phyloP scores from a whole-genome alignment of 2,888 invertebrate species.

The Gortyna flavago region DNA sequence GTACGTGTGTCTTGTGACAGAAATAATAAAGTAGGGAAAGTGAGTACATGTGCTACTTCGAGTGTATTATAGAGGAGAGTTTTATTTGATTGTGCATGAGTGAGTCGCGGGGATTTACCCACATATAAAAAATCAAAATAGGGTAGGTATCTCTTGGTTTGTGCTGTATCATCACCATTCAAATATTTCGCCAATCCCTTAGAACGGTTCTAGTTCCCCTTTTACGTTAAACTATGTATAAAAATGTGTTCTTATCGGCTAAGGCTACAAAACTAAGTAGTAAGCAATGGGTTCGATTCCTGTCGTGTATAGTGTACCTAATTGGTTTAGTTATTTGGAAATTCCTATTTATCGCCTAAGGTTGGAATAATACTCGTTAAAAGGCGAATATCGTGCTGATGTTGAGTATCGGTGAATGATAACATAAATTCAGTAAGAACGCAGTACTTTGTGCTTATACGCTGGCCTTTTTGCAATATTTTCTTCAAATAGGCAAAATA shows the following conservation, averaged over 20 bases:
- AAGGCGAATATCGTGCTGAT: background rate
- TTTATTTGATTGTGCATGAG: constrained; percentile 35
- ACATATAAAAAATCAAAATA: constrained; percentile 5
- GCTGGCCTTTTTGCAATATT: background rate
- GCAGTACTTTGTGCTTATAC: no score
- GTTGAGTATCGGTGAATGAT: background rate
- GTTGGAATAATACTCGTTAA: background rate
- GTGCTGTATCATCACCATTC: background rate
- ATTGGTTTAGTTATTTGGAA: background rate
- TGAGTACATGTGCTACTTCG: background rate
- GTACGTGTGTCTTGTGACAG: constrained; percentile 24
- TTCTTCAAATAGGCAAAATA: background rate
- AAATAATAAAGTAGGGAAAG: constrained; percentile 22
- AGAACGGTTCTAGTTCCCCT: background rate
- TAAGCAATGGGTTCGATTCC: background rate
- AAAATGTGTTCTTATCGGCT: background rate
- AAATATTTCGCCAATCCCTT: background rate
- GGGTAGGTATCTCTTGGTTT: background rate
- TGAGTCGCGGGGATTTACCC: background rate
- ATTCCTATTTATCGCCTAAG: background rate
- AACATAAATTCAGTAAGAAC: background rate
- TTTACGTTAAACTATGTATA: background rate
- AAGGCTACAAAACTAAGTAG: background rate
- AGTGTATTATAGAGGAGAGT: constrained; percentile 12
- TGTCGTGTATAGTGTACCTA: background rate